A percentile compares a stretch with the other conserved stretches of the same genome.
Evolutionary conservation across 2,888 invertebrate genomes (phyloP).

Genomic region (Tipula vernalis): DNA sequence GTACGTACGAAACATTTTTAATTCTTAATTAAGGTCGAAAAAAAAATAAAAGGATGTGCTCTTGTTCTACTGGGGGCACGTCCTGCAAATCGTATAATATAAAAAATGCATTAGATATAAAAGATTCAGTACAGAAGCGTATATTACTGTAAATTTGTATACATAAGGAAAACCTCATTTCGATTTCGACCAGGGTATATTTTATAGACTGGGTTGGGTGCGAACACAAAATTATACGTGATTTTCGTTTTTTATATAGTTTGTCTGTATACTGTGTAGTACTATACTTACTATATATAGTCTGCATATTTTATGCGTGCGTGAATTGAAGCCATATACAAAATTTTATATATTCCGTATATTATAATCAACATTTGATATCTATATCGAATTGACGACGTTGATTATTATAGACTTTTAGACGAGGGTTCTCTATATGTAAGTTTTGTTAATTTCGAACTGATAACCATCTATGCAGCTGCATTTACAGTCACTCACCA

Average conservation of each 20-base stretch:
- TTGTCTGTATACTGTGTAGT: no score
- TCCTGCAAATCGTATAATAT: neutral
- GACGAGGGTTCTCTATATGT: neutral
- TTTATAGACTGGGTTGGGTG: neutral
- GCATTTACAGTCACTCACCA: neutral
- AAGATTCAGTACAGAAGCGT: neutral
- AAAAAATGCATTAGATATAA: neutral
- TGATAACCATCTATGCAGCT: neutral
- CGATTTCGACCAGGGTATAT: no score
- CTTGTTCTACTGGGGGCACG: neutral
- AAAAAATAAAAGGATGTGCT: neutral
- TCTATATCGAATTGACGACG: neutral
- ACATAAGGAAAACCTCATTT: no score
- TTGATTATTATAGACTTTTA: neutral
- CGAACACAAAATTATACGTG: neutral
- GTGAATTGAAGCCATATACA: neutral
- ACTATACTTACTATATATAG: neutral
- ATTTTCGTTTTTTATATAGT: neutral
- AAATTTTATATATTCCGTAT: neutral
- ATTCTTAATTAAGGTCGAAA: neutral
- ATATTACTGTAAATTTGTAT: neutral
- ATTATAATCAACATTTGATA: neutral
- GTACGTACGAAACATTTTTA: neutral
- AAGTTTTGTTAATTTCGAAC: neutral
- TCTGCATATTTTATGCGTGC: neutral